Base-by-base conservation (phyloP, 1,140 invertebrate genomes). In the Caerostris darwini region DNA sequence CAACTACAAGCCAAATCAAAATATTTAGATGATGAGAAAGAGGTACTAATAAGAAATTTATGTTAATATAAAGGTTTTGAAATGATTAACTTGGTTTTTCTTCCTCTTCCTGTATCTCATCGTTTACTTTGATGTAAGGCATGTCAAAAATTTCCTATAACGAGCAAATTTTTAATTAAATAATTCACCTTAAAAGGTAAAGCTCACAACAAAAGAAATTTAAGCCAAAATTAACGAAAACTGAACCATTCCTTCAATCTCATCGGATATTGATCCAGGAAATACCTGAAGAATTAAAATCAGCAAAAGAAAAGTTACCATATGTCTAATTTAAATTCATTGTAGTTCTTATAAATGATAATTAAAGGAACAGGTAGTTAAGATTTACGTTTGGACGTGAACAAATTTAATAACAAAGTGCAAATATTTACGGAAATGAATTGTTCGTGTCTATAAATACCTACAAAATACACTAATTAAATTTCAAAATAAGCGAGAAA, bases 101-200 rank as follows among this genome's bases (percentile, higher is more conserved):
- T 83, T 57, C 53, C 7, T 10, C 12, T 83, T 83, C 53, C 14
- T 57, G 53, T 19, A 64, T 7, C 54, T 53, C 85, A 59, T 64
- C 7, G 85, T 87, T 87, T 87, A 87, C 85, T 87, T 87, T 61
- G 58, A 87, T 57, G 58, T 87, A 61, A 87, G 19, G 85, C 34
- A 64, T 19, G 19, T n/a, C 57, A 53, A 87, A 64, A 87, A 19
- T 59, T 87, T 87, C 53, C 57, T 8, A 64, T 87, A 87, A 87
- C 64, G 85, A 87, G 50, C 17, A 61, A 87, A 54, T 54, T 87
- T 50, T 17, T 87, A 87, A 87, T 87, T 87, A 87, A 87, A 87
- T 83, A 56, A 56, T 57, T 56, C 82, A 19, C 17, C 10, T n/a
- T 83, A 83, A 19, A 83, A 58, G n/a, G n/a, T 8, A 77, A 77